Evolutionary conservation across 2,888 invertebrate genomes (phyloP).

Genomic region (Drosophila prostipennis): DNA sequence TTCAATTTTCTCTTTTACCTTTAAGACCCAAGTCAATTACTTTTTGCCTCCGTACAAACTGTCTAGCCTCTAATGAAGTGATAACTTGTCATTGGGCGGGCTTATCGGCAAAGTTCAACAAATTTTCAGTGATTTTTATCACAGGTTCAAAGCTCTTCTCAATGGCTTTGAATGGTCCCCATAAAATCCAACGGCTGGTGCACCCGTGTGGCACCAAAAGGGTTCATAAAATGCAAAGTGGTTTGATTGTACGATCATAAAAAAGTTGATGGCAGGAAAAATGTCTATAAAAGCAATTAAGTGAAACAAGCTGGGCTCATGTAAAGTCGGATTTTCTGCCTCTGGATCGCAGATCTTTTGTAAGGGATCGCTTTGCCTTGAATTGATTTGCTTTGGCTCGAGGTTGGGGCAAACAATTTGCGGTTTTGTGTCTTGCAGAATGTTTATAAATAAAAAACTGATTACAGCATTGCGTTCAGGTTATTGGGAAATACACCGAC

Average conservation of each 20-base stretch:
- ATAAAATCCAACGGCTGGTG: conserved; percentile 50
- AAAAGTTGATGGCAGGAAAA: conserved; percentile 60
- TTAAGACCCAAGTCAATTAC: conserved; percentile 10
- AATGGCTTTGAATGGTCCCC: conserved; percentile 54
- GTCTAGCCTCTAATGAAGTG: conserved; percentile 62
- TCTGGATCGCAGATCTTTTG: conserved; percentile 27
- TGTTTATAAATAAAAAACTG: conserved; percentile 33
- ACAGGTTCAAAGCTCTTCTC: conserved; percentile 52
- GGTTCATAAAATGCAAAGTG: conserved; percentile 67
- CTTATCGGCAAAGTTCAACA: conserved; percentile 58
- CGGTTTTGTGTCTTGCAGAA: conserved; percentile 42
- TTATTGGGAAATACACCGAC: conserved; percentile 36
- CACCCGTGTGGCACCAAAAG: conserved; percentile 27
- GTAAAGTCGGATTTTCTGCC: conserved; percentile 18
- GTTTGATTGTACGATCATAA: conserved; percentile 67
- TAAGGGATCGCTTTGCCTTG: conserved; percentile 36
- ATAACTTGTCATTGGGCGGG: conserved; percentile 52
- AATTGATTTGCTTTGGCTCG: conserved; percentile 44
- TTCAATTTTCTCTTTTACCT: neutral
- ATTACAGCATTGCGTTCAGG: conserved; percentile 33
- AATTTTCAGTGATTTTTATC: conserved; percentile 70
- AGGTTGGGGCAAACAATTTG: conserved; percentile 37
- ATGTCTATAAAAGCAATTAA: conserved; percentile 71
- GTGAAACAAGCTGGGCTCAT: conserved; percentile 50
- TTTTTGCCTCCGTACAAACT: conserved; percentile 21